These are phyloP conservation scores for Dryocosmus kuriphilus DNA, from an alignment of 2,888 invertebrate genomes.

Conservation along the genomic window DNA sequence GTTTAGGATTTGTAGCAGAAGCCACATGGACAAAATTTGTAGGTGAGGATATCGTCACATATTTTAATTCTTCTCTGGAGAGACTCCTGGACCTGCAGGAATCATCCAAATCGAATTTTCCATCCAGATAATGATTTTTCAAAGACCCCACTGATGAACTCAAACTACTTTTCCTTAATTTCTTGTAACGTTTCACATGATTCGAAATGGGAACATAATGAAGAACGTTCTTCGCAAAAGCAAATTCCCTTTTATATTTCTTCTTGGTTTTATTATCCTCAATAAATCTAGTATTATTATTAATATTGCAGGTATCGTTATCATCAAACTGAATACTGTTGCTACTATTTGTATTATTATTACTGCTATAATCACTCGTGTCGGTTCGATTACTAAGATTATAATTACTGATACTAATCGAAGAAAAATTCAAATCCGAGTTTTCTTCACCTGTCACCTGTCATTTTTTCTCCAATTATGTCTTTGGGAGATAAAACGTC, in stretches of 20 bases:
- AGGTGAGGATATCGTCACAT: slow-evolving; percentile 68
- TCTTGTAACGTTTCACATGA: slow-evolving; percentile 59
- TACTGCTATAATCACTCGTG: slow-evolving; percentile 33
- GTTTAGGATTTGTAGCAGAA: slow-evolving; percentile 66
- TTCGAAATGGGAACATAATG: slow-evolving; percentile 65
- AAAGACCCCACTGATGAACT: slow-evolving; percentile 49
- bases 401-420: slow-evolving; percentile 26
- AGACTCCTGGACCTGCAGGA: slow-evolving; percentile 51
- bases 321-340: slow-evolving; percentile 6
- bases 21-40: slow-evolving; percentile 73
- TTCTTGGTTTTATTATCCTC: slow-evolving; percentile 40
- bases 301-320: slow-evolving; percentile 12
- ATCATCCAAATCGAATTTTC: slow-evolving; percentile 31
- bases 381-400: slow-evolving; percentile 15
- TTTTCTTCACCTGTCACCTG: background rate
- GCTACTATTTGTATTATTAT: slow-evolving; percentile 22
- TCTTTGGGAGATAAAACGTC: background rate
- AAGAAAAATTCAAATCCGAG: slow-evolving; percentile 26
- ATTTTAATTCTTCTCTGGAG: slow-evolving; percentile 62
- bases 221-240: slow-evolving; percentile 66
- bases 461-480: background rate
- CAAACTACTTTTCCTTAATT: slow-evolving; percentile 51
- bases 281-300: background rate
- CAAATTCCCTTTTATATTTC: slow-evolving; percentile 57
- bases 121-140: slow-evolving; percentile 45